Conservation (phyloP, 2,797 vertebrate genomes). For the Tadarida brasiliensis region DNA sequence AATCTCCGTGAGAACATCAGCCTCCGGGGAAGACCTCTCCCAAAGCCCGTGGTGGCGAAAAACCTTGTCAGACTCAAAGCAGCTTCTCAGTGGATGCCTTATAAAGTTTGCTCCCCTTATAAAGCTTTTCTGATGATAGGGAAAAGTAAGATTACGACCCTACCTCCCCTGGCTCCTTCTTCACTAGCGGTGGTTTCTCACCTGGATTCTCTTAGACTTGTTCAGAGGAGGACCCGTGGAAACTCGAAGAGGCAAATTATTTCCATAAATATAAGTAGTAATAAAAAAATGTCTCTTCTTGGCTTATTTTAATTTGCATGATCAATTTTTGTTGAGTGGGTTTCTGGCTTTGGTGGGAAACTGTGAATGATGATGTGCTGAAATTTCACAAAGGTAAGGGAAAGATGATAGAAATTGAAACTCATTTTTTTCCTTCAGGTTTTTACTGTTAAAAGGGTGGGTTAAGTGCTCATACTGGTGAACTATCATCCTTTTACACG, state of each 20-base stretch:
- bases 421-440: background rate
- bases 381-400: slow-evolving; percentile 38
- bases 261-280: background rate
- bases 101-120: background rate
- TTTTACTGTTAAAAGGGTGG: background rate
- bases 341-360: slow-evolving; percentile 28
- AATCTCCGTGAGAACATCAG: background rate
- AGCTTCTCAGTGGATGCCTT: background rate
- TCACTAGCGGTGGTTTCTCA: background rate
- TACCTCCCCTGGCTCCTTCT: background rate
- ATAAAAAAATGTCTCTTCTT: background rate
- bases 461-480: background rate
- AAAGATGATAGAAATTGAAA: background rate
- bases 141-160: no score
- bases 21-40: background rate
- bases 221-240: background rate
- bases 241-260: slow-evolving; percentile 24
- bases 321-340: background rate
- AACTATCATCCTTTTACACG: background rate
- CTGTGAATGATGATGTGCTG: background rate
- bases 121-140: background rate
- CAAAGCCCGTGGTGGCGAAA: background rate
- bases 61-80: background rate
- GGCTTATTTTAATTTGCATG: background rate
- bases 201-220: background rate